These are phyloP conservation scores for Octomys mimax DNA, from an alignment of 2,797 vertebrate genomes.

Conservation along the genomic window DNA sequence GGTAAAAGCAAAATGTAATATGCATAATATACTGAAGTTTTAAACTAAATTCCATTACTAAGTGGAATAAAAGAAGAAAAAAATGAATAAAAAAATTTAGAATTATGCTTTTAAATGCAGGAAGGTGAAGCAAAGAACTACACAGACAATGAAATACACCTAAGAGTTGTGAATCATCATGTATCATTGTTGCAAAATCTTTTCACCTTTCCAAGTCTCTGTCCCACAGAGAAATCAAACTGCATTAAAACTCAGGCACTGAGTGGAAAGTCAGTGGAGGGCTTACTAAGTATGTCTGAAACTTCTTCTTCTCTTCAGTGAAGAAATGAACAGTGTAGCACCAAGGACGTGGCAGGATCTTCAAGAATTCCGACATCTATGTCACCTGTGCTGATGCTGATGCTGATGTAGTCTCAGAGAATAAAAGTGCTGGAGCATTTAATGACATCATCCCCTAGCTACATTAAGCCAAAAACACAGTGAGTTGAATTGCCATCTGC, in stretches of 20 bases:
- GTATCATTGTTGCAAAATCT: conserved; percentile 18
- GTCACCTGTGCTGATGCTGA: neutral
- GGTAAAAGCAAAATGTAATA: neutral
- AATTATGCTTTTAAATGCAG: conserved; percentile 48
- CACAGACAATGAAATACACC: neutral
- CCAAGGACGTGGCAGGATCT: neutral
- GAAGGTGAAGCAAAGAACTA: neutral
- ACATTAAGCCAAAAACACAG: conserved; percentile 24
- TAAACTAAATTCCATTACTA: neutral
- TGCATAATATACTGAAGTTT: conserved; percentile 21
- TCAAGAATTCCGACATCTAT: neutral
- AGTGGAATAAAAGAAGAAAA: neutral
- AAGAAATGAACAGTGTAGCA: conserved; percentile 51
- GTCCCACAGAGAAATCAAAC: conserved; percentile 60
- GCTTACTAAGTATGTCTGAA: neutral
- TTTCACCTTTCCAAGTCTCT: neutral
- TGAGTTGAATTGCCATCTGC: neutral
- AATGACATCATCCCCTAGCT: neutral
- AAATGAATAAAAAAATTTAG: neutral
- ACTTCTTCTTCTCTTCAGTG: conserved; percentile 19
- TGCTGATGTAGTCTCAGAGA: neutral
- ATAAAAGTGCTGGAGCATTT: neutral
- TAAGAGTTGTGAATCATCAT: neutral
- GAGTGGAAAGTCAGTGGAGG: conserved; percentile 20
- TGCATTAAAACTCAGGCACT: conserved; percentile 63